These are phyloP conservation scores for Pseudomugil tenellus DNA, from an alignment of 2,797 vertebrate genomes.

Conservation along the genomic window DNA sequence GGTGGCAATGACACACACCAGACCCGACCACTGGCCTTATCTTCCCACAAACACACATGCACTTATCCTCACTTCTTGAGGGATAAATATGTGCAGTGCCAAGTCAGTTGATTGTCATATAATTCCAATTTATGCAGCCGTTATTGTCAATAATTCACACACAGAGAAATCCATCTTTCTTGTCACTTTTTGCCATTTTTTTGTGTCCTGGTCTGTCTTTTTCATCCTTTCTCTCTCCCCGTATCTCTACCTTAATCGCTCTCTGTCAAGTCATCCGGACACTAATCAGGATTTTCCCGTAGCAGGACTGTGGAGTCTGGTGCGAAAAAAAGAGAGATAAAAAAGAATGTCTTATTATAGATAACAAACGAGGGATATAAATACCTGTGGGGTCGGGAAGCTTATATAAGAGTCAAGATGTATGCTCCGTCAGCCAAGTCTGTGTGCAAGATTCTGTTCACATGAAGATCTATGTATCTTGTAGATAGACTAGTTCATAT, in stretches of 20 bases:
- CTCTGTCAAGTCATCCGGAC: slow-evolving; percentile 65
- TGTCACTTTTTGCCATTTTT: slow-evolving; percentile 25
- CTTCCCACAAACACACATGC: slow-evolving; percentile 38
- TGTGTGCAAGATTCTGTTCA: slow-evolving; percentile 13
- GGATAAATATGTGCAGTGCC: slow-evolving; percentile 32
- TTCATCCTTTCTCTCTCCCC: slow-evolving; percentile 18
- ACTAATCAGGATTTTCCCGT: slow-evolving; percentile 71
- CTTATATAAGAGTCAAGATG: slow-evolving; percentile 74
- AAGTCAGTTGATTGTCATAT: slow-evolving; percentile 28
- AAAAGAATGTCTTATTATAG: slow-evolving; percentile 76
- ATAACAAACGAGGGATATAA: slow-evolving; percentile 78
- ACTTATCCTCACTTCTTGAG: slow-evolving; percentile 21
- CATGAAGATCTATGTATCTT: slow-evolving; percentile 18
- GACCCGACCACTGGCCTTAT: slow-evolving; percentile 74
- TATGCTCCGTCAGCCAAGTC: slow-evolving; percentile 43
- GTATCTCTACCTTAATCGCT: slow-evolving; percentile 52
- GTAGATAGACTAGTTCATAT: neutral
- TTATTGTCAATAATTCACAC: slow-evolving; percentile 49
- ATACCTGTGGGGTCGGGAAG: slow-evolving; percentile 68
- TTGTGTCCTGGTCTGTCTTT: neutral
- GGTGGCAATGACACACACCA: slow-evolving; percentile 81
- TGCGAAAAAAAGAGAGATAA: slow-evolving; percentile 37
- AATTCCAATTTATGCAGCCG: slow-evolving; percentile 5
- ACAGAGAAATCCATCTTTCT: slow-evolving; percentile 27
- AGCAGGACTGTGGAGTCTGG: slow-evolving; percentile 53